A percentile compares a stretch with the other conserved stretches of the same genome.
Conservation (phyloP, 2,113 vertebrate genomes). For the Murina feae region DNA sequence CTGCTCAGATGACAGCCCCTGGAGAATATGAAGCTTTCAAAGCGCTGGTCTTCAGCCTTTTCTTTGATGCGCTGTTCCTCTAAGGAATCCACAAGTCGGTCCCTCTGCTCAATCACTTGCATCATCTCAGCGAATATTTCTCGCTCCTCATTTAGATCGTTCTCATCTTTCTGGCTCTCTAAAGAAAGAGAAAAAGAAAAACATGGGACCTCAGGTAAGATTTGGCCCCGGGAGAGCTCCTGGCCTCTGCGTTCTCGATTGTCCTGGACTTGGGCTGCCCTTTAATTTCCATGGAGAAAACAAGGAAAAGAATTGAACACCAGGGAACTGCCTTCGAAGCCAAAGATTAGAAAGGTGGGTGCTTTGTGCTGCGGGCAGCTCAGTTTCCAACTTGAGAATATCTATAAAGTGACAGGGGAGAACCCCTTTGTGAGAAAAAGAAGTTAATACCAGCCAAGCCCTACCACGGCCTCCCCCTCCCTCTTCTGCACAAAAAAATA, state of each 20-base stretch:
- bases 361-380: not conserved
- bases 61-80: conserved; percentile 90
- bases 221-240: not conserved
- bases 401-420: not conserved
- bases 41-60: conserved; percentile 85
- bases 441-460: not conserved
- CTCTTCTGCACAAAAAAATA: not conserved
- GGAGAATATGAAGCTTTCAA: conserved; percentile 85
- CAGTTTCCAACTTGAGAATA: not conserved
- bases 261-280: not conserved
- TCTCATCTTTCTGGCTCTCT: conserved; percentile 87
- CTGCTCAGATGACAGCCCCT: conserved; percentile 84
- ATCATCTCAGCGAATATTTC: conserved; percentile 88
- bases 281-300: conserved; percentile 10
- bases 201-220: conserved; percentile 33
- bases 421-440: conserved; percentile 3
- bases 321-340: not conserved
- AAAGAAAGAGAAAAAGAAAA: conserved; percentile 3
- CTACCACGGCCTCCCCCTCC: not conserved
- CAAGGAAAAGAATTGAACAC: conserved; percentile 42
- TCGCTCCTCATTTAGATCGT: conserved; percentile 81
- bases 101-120: conserved; percentile 89
- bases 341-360: not conserved
- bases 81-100: conserved; percentile 85
- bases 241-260: not conserved